Evolutionary conservation across 2,888 invertebrate species (phyloP).

Genomic region (Eubasilissa splendida): DNA sequence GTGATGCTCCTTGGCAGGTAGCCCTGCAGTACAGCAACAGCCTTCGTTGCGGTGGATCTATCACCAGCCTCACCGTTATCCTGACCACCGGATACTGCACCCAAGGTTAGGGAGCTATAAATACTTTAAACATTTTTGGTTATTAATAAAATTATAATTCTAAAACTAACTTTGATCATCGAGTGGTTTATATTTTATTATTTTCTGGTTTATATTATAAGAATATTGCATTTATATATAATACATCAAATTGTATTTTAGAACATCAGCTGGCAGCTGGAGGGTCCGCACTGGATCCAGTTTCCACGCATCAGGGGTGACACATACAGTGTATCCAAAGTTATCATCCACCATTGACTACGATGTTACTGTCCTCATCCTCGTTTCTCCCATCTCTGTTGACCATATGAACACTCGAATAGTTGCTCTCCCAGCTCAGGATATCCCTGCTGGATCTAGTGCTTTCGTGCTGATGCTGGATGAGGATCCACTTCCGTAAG

Average conservation of each 20-base stretch:
- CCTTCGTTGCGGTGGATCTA: conserved; percentile 44
- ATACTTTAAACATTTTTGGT: no score
- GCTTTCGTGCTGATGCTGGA: conserved; percentile 47
- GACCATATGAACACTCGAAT: conserved; percentile 59
- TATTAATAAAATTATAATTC: no score
- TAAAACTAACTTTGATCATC: no score
- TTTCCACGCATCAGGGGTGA: conserved; percentile 64
- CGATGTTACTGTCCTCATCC: conserved; percentile 66
- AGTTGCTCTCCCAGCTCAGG: neutral
- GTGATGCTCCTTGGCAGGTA: conserved; percentile 68
- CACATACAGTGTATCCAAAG: conserved; percentile 62
- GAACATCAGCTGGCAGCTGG: conserved; percentile 44
- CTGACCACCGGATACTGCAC: conserved; percentile 69
- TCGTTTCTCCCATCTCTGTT: conserved; percentile 61
- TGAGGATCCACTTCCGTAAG: conserved; percentile 45
- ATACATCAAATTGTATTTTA: neutral
- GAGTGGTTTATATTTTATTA: no score
- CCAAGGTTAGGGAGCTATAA: conserved; percentile 6
- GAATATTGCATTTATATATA: no score
- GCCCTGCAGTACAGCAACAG: conserved; percentile 60
- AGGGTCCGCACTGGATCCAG: conserved; percentile 59
- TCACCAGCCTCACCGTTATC: conserved; percentile 63
- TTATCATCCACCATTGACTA: conserved; percentile 64
- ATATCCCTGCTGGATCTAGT: conserved; percentile 12
- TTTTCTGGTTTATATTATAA: no score